These are phyloP conservation scores for Rutilus rutilus DNA, from an alignment of 2,113 vertebrate species.

Conservation along the genomic window DNA sequence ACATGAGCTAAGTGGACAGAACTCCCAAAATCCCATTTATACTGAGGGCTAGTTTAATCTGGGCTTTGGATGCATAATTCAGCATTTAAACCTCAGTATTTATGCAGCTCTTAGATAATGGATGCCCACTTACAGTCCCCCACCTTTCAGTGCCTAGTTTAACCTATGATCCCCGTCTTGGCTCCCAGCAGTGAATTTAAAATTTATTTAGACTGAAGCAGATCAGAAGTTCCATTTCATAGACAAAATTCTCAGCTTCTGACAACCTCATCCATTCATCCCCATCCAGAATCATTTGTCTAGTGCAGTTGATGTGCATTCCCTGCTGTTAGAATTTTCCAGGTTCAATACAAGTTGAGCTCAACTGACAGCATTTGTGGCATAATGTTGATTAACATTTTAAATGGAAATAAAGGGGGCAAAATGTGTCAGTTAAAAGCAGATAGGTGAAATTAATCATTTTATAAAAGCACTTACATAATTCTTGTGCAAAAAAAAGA, in stretches of 20 bases:
- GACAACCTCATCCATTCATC: not conserved
- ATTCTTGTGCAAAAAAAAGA: not conserved
- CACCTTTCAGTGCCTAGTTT: not conserved
- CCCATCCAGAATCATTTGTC: constrained; percentile 11
- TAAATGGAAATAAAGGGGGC: not conserved
- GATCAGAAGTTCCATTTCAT: not conserved
- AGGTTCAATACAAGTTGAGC: not conserved
- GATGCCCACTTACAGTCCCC: not conserved
- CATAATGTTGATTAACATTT: not conserved
- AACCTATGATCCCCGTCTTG: constrained; percentile 14
- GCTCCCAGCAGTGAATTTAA: constrained; percentile 2
- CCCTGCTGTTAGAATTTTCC: constrained; percentile 1
- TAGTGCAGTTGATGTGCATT: not conserved
- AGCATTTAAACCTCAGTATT: constrained; percentile 23
- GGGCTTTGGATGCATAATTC: not conserved
- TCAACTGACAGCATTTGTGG: not conserved
- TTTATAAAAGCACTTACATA: not conserved
- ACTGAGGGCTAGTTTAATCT: constrained; percentile 30
- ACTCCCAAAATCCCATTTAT: constrained; percentile 20
- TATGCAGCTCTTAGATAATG: constrained; percentile 20
- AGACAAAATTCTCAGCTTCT: constrained; percentile 12
- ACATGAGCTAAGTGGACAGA: not conserved
- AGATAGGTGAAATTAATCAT: not conserved
- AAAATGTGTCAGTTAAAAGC: not conserved
- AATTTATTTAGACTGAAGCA: not conserved